Percentiles rank a stretch among this genome's conserved stretches.
phyloP scores from a whole-genome alignment of 2,797 vertebrate genomes.

The Heliangelus exortis region DNA sequence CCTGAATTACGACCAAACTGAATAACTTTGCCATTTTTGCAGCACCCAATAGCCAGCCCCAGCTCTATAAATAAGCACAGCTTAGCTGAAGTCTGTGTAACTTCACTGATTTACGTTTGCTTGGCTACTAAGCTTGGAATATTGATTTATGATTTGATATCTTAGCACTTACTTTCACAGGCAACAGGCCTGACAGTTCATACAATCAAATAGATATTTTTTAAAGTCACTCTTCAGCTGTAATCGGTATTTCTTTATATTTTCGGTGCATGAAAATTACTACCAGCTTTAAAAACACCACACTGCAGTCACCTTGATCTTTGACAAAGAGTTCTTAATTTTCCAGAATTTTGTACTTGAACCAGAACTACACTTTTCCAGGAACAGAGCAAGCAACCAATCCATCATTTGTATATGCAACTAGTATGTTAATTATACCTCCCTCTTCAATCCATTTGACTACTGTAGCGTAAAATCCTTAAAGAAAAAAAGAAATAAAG shows the following conservation, averaged over 20 bases:
- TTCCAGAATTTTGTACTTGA: neutral
- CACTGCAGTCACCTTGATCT: neutral
- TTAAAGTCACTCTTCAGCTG: neutral
- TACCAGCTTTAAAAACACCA: neutral
- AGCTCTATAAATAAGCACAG: slow-evolving; percentile 36
- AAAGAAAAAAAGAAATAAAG: neutral
- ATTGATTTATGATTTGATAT: slow-evolving; percentile 47
- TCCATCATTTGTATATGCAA: neutral
- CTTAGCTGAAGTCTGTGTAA: neutral
- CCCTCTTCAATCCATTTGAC: neutral
- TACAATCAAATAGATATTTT: neutral
- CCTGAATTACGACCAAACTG: slow-evolving; percentile 3
- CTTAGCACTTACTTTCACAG: neutral
- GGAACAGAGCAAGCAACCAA: neutral
- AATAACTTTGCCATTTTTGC: slow-evolving; percentile 4
- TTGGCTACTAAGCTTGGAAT: neutral
- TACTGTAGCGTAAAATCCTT: neutral
- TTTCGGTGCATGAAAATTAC: neutral
- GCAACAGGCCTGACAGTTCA: neutral
- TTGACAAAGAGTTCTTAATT: neutral
- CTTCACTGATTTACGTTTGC: neutral
- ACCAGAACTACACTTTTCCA: neutral
- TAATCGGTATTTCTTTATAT: neutral
- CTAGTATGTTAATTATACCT: neutral
- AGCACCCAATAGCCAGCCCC: neutral